These are phyloP conservation scores for Scaptomyza montana DNA, from an alignment of 1,140 invertebrate genomes.

Conservation along the genomic window DNA sequence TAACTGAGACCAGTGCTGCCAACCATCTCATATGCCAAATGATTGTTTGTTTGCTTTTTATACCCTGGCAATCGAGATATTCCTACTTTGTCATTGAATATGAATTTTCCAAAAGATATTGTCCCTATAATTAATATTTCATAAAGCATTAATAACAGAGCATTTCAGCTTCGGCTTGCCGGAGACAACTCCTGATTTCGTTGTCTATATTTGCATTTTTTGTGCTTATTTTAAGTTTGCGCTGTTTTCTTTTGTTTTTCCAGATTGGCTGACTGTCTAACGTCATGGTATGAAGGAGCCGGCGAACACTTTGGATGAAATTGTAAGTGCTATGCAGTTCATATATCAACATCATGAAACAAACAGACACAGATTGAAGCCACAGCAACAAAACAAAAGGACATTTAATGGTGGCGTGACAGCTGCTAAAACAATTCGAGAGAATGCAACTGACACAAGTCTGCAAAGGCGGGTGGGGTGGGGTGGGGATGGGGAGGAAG, in stretches of 20 bases:
- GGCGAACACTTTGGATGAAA: constrained; percentile 83
- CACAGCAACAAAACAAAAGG: constrained; percentile 12
- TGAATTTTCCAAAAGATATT: not conserved
- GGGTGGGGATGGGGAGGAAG: not conserved
- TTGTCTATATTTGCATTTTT: constrained; percentile 1
- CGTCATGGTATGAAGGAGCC: constrained; percentile 83
- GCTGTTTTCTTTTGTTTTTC: constrained; percentile 45
- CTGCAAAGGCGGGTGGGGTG: constrained; percentile 7
- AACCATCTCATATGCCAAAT: constrained; percentile 62
- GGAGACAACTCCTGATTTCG: not conserved
- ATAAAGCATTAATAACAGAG: not conserved
- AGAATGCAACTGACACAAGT: constrained; percentile 68
- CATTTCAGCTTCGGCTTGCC: not conserved
- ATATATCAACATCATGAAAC: constrained; percentile 27
- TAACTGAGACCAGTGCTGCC: constrained; percentile 15
- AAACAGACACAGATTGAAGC: constrained; percentile 1
- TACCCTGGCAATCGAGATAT: not conserved
- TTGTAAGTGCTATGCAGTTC: constrained; percentile 75
- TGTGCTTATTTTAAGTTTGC: constrained; percentile 8
- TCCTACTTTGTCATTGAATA: constrained; percentile 6
- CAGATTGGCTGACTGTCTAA: constrained; percentile 77
- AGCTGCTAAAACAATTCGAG: constrained; percentile 35
- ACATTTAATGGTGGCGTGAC: constrained; percentile 15
- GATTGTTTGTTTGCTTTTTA: constrained; percentile 70
- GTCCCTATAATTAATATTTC: too few species aligned